Base-by-base conservation (phyloP, 2,888 invertebrate species). In the Beris chalybata region DNA sequence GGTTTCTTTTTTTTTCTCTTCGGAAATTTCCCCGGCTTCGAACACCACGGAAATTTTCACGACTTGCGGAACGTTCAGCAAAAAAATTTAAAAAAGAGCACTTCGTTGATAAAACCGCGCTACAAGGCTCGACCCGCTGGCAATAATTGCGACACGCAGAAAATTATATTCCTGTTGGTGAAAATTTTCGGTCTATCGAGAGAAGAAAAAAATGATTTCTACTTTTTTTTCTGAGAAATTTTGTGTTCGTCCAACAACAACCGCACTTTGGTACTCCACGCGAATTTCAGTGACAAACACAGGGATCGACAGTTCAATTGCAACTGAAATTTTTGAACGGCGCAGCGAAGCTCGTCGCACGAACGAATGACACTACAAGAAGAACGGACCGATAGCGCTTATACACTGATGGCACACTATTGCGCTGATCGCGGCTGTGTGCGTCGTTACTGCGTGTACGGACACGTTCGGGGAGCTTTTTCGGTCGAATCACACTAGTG, bases 381-480 rank as follows among this genome's bases (percentile, higher is more conserved):
- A 68, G 69, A 69, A 69, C 68, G 71, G 71, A 71, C 71, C 72
- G 69, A 66, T 64, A 66, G 67, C 70, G 69, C 71, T 69, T 69
- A 70, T 48, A 59, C 31, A 83, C 83, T 82, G 81, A 81, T 81
- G 82, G 81, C 81, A 64, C 53, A 64, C 53, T 9, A 30, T 2
- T 44, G 53, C 31, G 53, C 12, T 48, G 7, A 12, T 15, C 38
- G 7, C 5, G 15, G 2, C 12, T 3, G 32, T 38, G 50, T 50
- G 12, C 11, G 61, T 22, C 22, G 22, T 4, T 9, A 32, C n/a
- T 30, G 15, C 52, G 38, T 61, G 61, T 61, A 43, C 50, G 11
- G 61, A 61, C 52, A 32, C 6, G 52, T 50, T 12, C 43, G 15
- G 61, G 3, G 13, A 50, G 61, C 61, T 61, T 61, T 53, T 31